These are phyloP conservation scores for Xenopus borealis DNA, from an alignment of 2,113 vertebrate species.

Conservation along the genomic window DNA sequence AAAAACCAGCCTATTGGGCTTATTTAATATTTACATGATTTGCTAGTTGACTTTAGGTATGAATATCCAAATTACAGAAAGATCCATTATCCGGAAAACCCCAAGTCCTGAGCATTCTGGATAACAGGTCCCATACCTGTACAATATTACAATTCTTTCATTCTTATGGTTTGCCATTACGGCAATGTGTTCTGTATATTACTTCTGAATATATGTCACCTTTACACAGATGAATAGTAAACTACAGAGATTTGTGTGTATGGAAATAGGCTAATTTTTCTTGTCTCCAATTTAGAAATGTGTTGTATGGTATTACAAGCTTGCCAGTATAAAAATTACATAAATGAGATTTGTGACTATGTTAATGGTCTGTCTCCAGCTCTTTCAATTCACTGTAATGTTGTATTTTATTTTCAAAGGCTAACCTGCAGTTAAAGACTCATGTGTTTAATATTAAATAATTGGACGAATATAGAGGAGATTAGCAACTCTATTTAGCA, in stretches of 20 bases:
- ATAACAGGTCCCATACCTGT: too few relatives aligned
- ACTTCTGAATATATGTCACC: constrained; percentile 21
- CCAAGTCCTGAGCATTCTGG: too few relatives aligned
- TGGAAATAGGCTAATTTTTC: constrained; percentile 36
- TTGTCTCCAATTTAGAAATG: constrained; percentile 22
- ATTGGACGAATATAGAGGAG: too few relatives aligned
- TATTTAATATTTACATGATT: too few relatives aligned
- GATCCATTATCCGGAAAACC: too few relatives aligned
- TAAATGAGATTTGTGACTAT: constrained; percentile 40
- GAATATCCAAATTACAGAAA: too few relatives aligned
- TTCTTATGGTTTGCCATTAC: neutral
- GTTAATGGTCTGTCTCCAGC: constrained; percentile 21
- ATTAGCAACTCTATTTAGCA: too few relatives aligned
- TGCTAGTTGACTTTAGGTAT: too few relatives aligned
- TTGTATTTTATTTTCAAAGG: constrained; percentile 28
- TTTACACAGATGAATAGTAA: constrained; percentile 35
- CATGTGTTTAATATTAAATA: constrained; percentile 12
- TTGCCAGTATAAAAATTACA: constrained; percentile 31
- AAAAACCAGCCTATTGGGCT: too few relatives aligned
- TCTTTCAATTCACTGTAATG: constrained; percentile 25
- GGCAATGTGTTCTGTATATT: constrained; percentile 11
- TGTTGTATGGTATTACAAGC: constrained; percentile 30
- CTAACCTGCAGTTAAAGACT: constrained; percentile 32
- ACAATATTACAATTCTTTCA: too few relatives aligned
- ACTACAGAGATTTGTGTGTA: constrained; percentile 35